Percentiles rank a stretch among this genome's conserved stretches.
phyloP scores from a whole-genome alignment of 1,140 invertebrate genomes.

The Helicoverpa armigera region DNA sequence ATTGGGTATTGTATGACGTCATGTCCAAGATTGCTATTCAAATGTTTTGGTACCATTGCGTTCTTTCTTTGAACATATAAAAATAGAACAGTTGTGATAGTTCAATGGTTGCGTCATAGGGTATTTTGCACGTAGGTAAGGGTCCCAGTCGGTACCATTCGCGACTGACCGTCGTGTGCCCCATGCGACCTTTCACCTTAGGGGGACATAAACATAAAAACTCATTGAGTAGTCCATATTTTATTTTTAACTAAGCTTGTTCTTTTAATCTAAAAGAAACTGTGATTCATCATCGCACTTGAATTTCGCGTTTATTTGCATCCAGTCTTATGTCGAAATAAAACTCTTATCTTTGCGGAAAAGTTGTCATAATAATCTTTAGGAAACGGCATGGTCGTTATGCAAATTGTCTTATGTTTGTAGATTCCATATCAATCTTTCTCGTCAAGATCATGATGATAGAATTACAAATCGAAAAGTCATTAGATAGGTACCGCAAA shows the following conservation, averaged over 20 bases:
- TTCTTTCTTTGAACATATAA: conserved; percentile 6
- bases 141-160: conserved; percentile 79
- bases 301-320: conserved; percentile 13
- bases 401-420: background rate
- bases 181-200: conserved; percentile 83
- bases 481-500: no score
- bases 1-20: conserved; percentile 23
- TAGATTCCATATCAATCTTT: background rate
- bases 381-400: conserved; percentile 14
- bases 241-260: background rate
- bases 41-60: conserved; percentile 36
- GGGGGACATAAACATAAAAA: conserved; percentile 68
- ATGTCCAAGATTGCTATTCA: background rate
- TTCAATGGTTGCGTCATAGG: conserved; percentile 25
- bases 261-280: background rate
- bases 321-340: background rate
- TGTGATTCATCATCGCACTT: conserved; percentile 6
- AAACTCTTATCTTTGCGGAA: conserved; percentile 31
- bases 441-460: background rate
- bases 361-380: conserved; percentile 10
- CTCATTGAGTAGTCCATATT: conserved; percentile 54
- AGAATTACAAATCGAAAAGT: no score
- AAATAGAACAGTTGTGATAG: background rate
- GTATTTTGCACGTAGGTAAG: conserved; percentile 20
- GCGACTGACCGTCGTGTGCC: conserved; percentile 80